Evolutionary conservation across 2,888 invertebrate species (phyloP).

Genomic region (Octonoba sinensis): DNA sequence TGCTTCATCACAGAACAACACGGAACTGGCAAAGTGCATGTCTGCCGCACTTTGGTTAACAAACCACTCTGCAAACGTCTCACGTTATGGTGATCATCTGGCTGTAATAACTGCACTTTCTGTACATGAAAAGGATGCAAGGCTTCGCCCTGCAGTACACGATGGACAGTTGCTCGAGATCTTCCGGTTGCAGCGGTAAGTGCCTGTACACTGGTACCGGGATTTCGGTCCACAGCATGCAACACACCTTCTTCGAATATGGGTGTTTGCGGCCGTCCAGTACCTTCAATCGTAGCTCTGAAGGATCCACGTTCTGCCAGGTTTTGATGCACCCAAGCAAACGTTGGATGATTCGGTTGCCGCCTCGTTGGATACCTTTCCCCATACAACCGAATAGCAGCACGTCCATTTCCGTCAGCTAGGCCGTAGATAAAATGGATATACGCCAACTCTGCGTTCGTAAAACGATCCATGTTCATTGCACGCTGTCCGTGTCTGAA

Average conservation of each 20-base stretch:
- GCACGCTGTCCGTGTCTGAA: no score
- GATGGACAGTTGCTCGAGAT: no score
- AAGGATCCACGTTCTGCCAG: no score
- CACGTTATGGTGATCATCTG: not conserved
- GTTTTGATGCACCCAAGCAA: not conserved
- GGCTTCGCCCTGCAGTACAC: not conserved
- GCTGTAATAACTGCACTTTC: not conserved
- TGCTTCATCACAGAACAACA: slow-evolving; percentile 17
- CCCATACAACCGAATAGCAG: slow-evolving; percentile 16
- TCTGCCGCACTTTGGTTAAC: slow-evolving; percentile 6
- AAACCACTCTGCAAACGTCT: not conserved
- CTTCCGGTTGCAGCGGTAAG: no score
- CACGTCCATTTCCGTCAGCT: no score
- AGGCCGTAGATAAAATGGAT: no score
- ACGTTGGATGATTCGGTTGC: not conserved
- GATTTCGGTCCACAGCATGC: slow-evolving; percentile 14
- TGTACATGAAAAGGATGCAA: slow-evolving; percentile 22
- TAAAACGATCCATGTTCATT: no score
- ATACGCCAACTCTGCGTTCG: no score
- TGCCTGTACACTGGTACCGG: not conserved
- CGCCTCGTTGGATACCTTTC: slow-evolving; percentile 18
- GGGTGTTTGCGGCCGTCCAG: no score
- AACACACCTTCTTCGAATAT: slow-evolving; percentile 17
- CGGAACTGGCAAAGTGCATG: slow-evolving; percentile 13
- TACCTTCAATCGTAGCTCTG: no score